A percentile compares a stretch with the other conserved stretches of the same genome.
These are phyloP conservation scores for Dasyornis broadbenti DNA, from an alignment of 2,113 vertebrate species.

Conservation along the genomic window DNA sequence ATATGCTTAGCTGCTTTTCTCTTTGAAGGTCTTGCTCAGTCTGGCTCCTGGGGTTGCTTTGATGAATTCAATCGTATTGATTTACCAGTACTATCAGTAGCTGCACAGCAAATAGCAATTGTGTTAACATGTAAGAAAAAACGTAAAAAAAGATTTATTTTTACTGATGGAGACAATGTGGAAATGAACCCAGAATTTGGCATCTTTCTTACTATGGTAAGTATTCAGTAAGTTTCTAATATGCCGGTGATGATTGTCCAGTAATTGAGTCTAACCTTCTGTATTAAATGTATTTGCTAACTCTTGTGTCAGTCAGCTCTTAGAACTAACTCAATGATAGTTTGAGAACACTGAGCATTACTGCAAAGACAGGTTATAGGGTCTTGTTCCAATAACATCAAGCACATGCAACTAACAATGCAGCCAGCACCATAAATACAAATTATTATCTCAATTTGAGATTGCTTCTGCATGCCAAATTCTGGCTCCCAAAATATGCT, in stretches of 20 bases:
- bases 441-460: not conserved
- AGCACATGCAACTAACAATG: not conserved
- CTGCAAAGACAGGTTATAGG: not conserved
- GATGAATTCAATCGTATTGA: constrained; percentile 98
- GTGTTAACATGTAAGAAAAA: constrained; percentile 95
- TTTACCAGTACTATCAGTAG: constrained; percentile 93
- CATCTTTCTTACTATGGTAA: constrained; percentile 96
- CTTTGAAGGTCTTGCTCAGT: constrained; percentile 89
- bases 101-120: constrained; percentile 94
- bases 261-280: not conserved
- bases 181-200: constrained; percentile 97
- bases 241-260: not conserved
- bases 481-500: not conserved
- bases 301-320: not conserved
- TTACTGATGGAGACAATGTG: constrained; percentile 92
- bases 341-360: not conserved
- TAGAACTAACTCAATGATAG: not conserved
- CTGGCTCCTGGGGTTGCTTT: constrained; percentile 98
- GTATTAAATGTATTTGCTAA: not conserved
- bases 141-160: constrained; percentile 84
- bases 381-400: not conserved
- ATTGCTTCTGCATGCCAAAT: not conserved
- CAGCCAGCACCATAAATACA: not conserved
- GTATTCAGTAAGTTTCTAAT: not conserved
- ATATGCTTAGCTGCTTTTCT: not conserved